Evolutionary conservation across 2,888 invertebrate species (phyloP).

Genomic region (Drosophila colorata): DNA sequence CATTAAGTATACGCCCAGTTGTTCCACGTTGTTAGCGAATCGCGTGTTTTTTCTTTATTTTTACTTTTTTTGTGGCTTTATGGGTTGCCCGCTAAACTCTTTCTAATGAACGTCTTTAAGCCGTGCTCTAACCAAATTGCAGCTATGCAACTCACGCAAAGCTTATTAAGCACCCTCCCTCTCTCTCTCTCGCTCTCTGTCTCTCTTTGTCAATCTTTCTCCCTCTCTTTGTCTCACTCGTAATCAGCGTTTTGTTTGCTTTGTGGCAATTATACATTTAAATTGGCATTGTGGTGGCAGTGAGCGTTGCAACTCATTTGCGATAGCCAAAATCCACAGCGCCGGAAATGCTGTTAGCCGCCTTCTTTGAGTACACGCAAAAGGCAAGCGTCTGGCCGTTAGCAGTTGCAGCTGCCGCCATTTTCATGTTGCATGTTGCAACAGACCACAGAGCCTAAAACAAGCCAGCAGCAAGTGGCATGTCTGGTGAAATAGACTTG

Average conservation of each 20-base stretch:
- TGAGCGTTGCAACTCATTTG: slow-evolving; percentile 15
- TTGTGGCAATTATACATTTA: slow-evolving; percentile 51
- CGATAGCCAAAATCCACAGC: slow-evolving; percentile 21
- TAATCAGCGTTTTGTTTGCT: slow-evolving; percentile 37
- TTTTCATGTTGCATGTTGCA: slow-evolving; percentile 62
- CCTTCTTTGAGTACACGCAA: slow-evolving; percentile 25
- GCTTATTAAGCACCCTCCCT: slow-evolving; percentile 13
- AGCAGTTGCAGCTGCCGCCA: slow-evolving; percentile 57
- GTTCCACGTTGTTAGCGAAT: slow-evolving; percentile 15
- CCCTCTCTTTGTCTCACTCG: background rate
- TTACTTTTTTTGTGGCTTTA: slow-evolving; percentile 10
- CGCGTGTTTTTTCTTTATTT: background rate
- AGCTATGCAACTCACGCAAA: slow-evolving; percentile 24
- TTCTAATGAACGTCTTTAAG: slow-evolving; percentile 45
- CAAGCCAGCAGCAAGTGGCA: slow-evolving; percentile 31
- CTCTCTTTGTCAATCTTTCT: too few species aligned
- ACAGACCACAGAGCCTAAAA: slow-evolving; percentile 49
- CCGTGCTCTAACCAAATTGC: slow-evolving; percentile 37
- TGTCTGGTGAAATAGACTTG: slow-evolving; percentile 49
- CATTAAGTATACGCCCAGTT: slow-evolving; percentile 43
- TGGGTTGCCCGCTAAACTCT: slow-evolving; percentile 20
- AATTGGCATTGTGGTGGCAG: slow-evolving; percentile 37
- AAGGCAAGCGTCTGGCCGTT: slow-evolving; percentile 20
- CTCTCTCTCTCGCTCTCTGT: background rate
- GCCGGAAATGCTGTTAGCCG: slow-evolving; percentile 25